Percentiles rank a stretch among this genome's conserved stretches.
Conservation (phyloP, 2,888 invertebrate genomes). For the Lasioglossum lativentre region DNA sequence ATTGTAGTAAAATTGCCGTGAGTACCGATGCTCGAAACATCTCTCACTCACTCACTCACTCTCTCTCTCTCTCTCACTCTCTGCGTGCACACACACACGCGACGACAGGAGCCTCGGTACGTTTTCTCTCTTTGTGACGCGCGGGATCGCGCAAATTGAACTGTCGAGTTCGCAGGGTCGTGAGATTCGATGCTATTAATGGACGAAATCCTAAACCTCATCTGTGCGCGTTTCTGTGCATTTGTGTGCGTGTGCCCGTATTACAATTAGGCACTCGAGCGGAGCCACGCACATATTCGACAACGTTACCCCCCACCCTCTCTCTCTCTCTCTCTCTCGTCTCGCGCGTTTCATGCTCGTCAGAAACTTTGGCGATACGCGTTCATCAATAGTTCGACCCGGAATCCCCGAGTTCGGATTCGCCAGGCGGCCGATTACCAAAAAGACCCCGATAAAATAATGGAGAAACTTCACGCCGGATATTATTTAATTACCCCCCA, state of each 20-base stretch:
- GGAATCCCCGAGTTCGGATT: not conserved
- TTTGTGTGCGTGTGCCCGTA: not conserved
- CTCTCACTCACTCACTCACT: not conserved
- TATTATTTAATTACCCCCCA: conserved; percentile 5
- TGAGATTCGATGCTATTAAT: conserved; percentile 6
- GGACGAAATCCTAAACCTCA: not conserved
- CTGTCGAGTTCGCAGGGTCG: not conserved
- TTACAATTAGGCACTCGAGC: not conserved
- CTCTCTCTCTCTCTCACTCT: not conserved
- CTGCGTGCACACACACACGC: not conserved
- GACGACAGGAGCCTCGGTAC: not conserved
- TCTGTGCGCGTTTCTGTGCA: not conserved
- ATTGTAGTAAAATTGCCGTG: conserved; percentile 47
- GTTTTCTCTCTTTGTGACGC: not conserved
- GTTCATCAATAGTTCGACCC: not conserved
- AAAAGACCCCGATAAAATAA: not conserved
- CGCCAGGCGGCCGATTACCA: not conserved
- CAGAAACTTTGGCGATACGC: not conserved
- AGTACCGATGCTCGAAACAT: conserved; percentile 3
- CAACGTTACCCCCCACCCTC: not conserved
- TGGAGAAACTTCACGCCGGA: not conserved
- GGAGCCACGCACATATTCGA: not conserved
- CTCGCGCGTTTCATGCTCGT: not conserved
- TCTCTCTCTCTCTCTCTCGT: not conserved
- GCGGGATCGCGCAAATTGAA: not conserved